phyloP scores from a whole-genome alignment of 2,888 invertebrate species.

The Phalangium opilio region DNA sequence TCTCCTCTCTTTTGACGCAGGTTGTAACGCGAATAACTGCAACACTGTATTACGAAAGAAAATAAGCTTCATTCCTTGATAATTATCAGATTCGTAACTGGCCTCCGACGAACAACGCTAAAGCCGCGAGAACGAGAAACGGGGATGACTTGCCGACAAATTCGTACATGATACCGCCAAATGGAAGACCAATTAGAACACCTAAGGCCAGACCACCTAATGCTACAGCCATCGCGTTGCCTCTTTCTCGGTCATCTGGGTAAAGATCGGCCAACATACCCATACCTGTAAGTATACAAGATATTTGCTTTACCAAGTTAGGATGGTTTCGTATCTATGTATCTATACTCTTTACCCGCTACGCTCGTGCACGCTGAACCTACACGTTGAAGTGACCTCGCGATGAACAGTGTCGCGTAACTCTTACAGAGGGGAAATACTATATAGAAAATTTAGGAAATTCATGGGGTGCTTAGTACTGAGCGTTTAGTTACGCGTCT shows the following conservation, averaged over 20 bases:
- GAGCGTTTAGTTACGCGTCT: too few relatives aligned
- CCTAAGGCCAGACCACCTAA: conserved; percentile 91
- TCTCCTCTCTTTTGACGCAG: conserved; percentile 79
- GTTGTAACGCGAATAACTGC: conserved; percentile 87
- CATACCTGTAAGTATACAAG: conserved; percentile 50
- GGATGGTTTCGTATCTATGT: too few relatives aligned
- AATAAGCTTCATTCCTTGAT: too few relatives aligned
- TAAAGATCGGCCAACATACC: conserved; percentile 97
- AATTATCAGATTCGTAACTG: too few relatives aligned
- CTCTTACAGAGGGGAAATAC: conserved; percentile 96
- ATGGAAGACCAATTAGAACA: conserved; percentile 94
- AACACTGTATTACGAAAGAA: too few relatives aligned
- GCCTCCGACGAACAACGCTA: conserved; percentile 93
- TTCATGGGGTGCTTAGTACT: too few relatives aligned
- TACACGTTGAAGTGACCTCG: conserved; percentile 90
- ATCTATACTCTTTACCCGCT: too few relatives aligned
- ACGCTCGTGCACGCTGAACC: conserved; percentile 98
- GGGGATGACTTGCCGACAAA: conserved; percentile 97
- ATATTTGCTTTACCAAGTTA: too few relatives aligned
- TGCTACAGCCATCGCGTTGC: conserved; percentile 98
- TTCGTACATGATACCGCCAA: conserved; percentile 97
- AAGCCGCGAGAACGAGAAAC: conserved; percentile 79
- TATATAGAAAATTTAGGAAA: too few relatives aligned
- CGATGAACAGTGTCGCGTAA: conserved; percentile 81
- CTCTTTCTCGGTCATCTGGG: conserved; percentile 93